A percentile compares a stretch with the other conserved stretches of the same genome.
These are phyloP conservation scores for Tympanoctomys barrerae DNA, from an alignment of 2,797 vertebrate species.

Conservation along the genomic window DNA sequence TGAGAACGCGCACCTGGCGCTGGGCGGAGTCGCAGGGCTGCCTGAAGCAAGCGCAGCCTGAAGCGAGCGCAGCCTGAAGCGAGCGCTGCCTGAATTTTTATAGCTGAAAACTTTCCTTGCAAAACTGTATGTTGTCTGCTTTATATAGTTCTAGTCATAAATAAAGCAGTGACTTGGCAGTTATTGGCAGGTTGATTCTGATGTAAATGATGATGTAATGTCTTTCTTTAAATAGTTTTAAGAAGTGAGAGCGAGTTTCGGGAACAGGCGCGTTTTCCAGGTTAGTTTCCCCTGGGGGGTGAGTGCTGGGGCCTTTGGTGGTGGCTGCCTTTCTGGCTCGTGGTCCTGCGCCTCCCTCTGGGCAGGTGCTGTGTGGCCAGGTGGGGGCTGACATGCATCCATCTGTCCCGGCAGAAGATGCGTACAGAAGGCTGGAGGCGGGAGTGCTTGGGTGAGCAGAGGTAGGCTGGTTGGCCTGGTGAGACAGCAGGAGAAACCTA, in stretches of 20 bases:
- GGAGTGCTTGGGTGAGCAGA: not conserved
- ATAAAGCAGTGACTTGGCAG: not conserved
- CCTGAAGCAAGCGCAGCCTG: not conserved
- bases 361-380: not conserved
- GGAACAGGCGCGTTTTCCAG: not conserved
- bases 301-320: not conserved
- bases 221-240: not conserved
- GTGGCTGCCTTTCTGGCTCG: not conserved
- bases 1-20: not conserved
- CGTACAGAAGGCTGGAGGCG: not conserved
- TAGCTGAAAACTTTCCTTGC: not conserved
- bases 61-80: too few species aligned
- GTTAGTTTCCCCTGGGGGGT: not conserved
- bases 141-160: not conserved
- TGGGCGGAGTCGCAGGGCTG: too few species aligned
- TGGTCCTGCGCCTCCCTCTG: not conserved
- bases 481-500: not conserved
- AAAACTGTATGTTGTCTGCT: not conserved
- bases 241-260: not conserved
- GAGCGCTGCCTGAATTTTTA: too few species aligned
- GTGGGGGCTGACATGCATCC: not conserved
- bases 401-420: not conserved
- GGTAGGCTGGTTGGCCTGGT: not conserved
- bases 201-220: not conserved
- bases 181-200: not conserved